A percentile compares a stretch with the other conserved stretches of the same genome.
These are phyloP conservation scores for Baronia brevicornis DNA, from an alignment of 2,888 invertebrate genomes.

Conservation along the genomic window DNA sequence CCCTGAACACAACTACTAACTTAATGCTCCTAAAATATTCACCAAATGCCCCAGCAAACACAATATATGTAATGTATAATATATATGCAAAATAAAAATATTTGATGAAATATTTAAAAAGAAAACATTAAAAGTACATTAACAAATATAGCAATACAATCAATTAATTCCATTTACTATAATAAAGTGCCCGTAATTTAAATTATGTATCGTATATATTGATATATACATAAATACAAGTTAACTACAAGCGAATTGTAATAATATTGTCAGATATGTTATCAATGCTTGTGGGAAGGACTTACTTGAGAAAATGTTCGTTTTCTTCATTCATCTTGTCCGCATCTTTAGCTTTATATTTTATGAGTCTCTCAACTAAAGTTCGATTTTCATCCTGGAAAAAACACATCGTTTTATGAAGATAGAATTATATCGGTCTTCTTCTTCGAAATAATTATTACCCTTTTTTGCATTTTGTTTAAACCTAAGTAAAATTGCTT, in stretches of 20 bases:
- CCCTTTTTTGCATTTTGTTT: constrained; percentile 16
- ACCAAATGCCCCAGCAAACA: constrained; percentile 40
- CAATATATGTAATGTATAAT: constrained; percentile 3
- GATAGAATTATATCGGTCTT: constrained; percentile 6
- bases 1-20: constrained; percentile 34
- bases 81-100: neutral
- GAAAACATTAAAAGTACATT: constrained; percentile 26
- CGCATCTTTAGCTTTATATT: constrained; percentile 95
- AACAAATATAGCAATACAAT: too few species aligned
- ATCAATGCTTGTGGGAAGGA: constrained; percentile 7
- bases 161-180: too few species aligned
- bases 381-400: constrained; percentile 91
- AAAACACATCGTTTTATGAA: constrained; percentile 18
- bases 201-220: too few species aligned
- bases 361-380: constrained; percentile 90
- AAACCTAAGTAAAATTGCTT: neutral
- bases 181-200: too few species aligned
- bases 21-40: constrained; percentile 24
- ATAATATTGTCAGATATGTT: constrained; percentile 15
- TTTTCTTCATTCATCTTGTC: constrained; percentile 98
- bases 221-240: constrained; percentile 21
- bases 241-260: too few species aligned
- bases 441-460: neutral
- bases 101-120: too few species aligned
- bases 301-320: constrained; percentile 93